A percentile compares a stretch with the other conserved stretches of the same genome.
These are phyloP conservation scores for Oegoconia quadripuncta DNA, from an alignment of 2,888 invertebrate genomes.

Conservation along the genomic window DNA sequence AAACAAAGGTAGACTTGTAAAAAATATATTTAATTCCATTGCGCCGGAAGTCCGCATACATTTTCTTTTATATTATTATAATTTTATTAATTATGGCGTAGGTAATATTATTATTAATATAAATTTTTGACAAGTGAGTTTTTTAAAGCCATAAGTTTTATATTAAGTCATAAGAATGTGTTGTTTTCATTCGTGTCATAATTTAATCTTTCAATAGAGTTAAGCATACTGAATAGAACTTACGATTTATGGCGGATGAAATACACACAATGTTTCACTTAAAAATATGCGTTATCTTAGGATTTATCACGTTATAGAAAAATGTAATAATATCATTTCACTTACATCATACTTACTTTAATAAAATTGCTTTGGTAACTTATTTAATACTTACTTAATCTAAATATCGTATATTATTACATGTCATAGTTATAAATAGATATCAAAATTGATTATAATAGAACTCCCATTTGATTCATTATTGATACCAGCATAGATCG, in stretches of 20 bases:
- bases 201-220: slow-evolving; percentile 58
- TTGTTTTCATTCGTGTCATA: slow-evolving; percentile 34
- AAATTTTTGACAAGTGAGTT: slow-evolving; percentile 43
- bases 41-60: slow-evolving; percentile 57
- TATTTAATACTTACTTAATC: slow-evolving; percentile 59
- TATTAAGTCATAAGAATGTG: slow-evolving; percentile 53
- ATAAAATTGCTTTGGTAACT: slow-evolving; percentile 76
- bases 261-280: slow-evolving; percentile 31
- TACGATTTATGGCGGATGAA: slow-evolving; percentile 53
- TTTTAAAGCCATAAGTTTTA: slow-evolving; percentile 68
- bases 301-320: slow-evolving; percentile 53
- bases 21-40: slow-evolving; percentile 74
- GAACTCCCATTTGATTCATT: too few species aligned
- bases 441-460: too few species aligned
- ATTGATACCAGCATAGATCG: too few species aligned
- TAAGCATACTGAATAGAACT: slow-evolving; percentile 60
- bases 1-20: slow-evolving; percentile 41
- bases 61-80: slow-evolving; percentile 32
- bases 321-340: slow-evolving; percentile 49
- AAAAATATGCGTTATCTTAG: slow-evolving; percentile 32
- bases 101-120: slow-evolving; percentile 31
- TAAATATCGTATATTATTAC: too few species aligned
- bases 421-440: too few species aligned
- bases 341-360: slow-evolving; percentile 29
- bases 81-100: slow-evolving; percentile 21